Evolutionary conservation across 2,113 vertebrate genomes (phyloP), one percentile per base, ranked within the genome.

Genomic region (Hydrochoerus hydrochaeris): DNA sequence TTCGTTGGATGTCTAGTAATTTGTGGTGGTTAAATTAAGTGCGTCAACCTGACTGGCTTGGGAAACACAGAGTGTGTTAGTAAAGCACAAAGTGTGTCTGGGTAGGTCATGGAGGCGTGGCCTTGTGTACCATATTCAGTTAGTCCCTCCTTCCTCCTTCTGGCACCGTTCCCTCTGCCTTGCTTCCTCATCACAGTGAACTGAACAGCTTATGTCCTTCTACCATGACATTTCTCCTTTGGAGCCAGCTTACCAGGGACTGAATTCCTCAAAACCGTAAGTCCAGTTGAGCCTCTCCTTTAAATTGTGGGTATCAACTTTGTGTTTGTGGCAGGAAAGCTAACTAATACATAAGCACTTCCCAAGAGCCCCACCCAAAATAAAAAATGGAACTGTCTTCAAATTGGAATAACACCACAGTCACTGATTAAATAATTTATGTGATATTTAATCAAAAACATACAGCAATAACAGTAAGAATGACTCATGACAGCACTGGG

Each of bases 341-440:
- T 80, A 52, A 52, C 46, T 49, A 52, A 80, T 46, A 46, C 26
- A 71, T 80, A 80, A 96, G 16, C 35, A 54, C 69, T 35, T 96
- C 58, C 24, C 20, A 77, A 49, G 60, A 88, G 35, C 35, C 71
- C 41, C 14, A 46, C 35, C 24, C 46, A 24, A 92, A 75, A 87
- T 94, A 94, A 38, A 24, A 46, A 78, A 30, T 22, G 49, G 1
- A n/a, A 16, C 22, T 83, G 19, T 69, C 63, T 49, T 90, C n/a
- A 91, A 69, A 38, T 58, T 57, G 32, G 5, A 88, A 77, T 3
- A 75, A 44, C 1, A 16, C 92, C 54, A 88, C 20, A 19, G 13
- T 35, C 52, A 80, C 12, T 90, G 77, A 41, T 95, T 90, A 78
- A 82, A 87, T 73, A 90, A 73, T 95, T 94, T 82, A 12, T 62